Evolutionary conservation across 2,888 invertebrate species (phyloP), one percentile per base, ranked within the genome.

Genomic region (Cerastis leucographa): DNA sequence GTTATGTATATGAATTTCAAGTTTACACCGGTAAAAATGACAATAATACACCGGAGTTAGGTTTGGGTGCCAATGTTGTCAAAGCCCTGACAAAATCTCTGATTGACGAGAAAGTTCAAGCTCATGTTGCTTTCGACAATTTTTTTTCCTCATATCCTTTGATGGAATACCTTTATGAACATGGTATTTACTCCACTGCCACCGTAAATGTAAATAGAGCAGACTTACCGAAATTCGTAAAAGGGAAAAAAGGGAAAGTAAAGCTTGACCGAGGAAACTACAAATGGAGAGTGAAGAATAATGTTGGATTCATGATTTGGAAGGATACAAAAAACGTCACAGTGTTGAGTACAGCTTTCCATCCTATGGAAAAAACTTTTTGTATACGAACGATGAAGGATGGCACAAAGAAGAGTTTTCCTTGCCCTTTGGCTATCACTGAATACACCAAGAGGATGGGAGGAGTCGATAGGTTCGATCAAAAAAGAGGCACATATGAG

Each of bases 141-240:
- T 62, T 76, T 69, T 74, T 76, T 76, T 68, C 74, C 54, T 77
- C 77, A 59, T 80, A 76, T 73, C 76, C 70, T 59, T 73, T 80
- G 76, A 76, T 80, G 71, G 44, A 71, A 61, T 71, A 71, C 68
- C 77, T 80, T 69, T 77, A 77, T 76, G 82, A 66, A 51, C 66
- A 78, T 74, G 79, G 71, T 14, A 78, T 82, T 74, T 64, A 82
- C 67, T 76, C 78, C 72, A 78, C 78, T 73, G 78, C 73, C 71
- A 81, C 81, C 68, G 61, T 61, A 61, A 61, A 61, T 61, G 61
- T 74, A 76, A 76, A 78, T 76, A 76, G 82, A 79, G 79, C 76
- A 61, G 82, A 79, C 69, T 79, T 79, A 77, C 82, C 82, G 62
- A 72, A 49, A 77, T 78, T 80, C 62, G 71, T 80, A 83, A 46